Conservation (phyloP, 1,140 invertebrate species). For the Temnothorax curvispinosus region DNA sequence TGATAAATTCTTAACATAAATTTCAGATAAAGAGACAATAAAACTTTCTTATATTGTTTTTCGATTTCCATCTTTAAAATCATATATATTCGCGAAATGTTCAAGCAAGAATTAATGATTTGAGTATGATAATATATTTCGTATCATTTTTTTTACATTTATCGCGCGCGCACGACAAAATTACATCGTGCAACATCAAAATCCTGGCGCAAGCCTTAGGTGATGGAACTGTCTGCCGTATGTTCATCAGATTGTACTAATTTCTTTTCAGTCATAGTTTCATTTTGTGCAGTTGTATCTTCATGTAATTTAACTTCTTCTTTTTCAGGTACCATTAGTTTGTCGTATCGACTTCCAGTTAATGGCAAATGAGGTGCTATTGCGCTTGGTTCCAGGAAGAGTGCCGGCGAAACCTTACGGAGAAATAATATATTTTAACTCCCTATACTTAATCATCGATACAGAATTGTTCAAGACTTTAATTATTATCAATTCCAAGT, state of each 20-base stretch:
- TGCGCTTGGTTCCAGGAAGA: slow-evolving; percentile 87
- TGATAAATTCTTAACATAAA: background rate
- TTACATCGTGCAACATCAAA: background rate
- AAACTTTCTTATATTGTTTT: background rate
- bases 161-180: background rate
- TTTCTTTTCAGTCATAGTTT: background rate
- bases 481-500: slow-evolving; percentile 1
- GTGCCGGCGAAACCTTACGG: slow-evolving; percentile 82
- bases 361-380: slow-evolving; percentile 86
- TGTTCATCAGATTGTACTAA: background rate
- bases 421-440: slow-evolving; percentile 43
- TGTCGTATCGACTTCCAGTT: slow-evolving; percentile 82
- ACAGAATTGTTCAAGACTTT: background rate
- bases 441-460: background rate
- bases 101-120: background rate
- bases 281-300: slow-evolving; percentile 9
- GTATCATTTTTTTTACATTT: slow-evolving; percentile 1
- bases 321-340: slow-evolving; percentile 80
- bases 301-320: slow-evolving; percentile 42
- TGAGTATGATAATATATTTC: background rate
- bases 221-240: slow-evolving; percentile 67
- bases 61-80: background rate
- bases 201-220: slow-evolving; percentile 62
- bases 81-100: background rate
- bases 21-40: background rate